Percentiles rank a stretch among this genome's conserved stretches.
These are phyloP conservation scores for Pangasius mekongensis DNA, from an alignment of 2,797 vertebrate species.

Conservation along the genomic window DNA sequence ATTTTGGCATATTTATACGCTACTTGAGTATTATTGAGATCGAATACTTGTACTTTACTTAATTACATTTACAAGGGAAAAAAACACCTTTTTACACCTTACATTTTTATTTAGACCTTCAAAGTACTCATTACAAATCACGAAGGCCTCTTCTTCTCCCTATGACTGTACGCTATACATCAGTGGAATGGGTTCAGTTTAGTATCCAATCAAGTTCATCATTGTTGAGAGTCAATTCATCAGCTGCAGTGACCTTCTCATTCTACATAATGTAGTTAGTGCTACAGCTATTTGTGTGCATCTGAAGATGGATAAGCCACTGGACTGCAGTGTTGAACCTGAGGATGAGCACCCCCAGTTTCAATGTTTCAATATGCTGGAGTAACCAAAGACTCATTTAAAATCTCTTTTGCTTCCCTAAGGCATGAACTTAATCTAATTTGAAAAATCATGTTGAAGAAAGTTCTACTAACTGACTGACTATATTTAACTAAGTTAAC, in stretches of 20 bases:
- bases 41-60: not conserved
- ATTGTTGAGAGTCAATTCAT: not conserved
- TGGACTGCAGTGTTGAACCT: not conserved
- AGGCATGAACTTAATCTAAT: not conserved
- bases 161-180: not conserved
- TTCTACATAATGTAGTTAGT: conserved; percentile 1
- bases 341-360: not conserved
- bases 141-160: not conserved
- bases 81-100: not conserved
- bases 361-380: not conserved
- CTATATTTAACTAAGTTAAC: not conserved
- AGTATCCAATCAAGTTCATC: conserved; percentile 2
- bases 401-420: not conserved
- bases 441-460: not conserved
- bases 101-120: not conserved
- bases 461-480: not conserved
- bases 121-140: not conserved
- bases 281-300: not conserved
- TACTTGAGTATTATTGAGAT: not conserved
- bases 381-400: not conserved
- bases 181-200: not conserved
- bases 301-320: not conserved
- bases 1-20: not conserved
- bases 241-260: not conserved
- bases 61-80: not conserved